These are phyloP conservation scores for Psylliodes chrysocephalus DNA, from an alignment of 2,888 invertebrate genomes.

Conservation along the genomic window DNA sequence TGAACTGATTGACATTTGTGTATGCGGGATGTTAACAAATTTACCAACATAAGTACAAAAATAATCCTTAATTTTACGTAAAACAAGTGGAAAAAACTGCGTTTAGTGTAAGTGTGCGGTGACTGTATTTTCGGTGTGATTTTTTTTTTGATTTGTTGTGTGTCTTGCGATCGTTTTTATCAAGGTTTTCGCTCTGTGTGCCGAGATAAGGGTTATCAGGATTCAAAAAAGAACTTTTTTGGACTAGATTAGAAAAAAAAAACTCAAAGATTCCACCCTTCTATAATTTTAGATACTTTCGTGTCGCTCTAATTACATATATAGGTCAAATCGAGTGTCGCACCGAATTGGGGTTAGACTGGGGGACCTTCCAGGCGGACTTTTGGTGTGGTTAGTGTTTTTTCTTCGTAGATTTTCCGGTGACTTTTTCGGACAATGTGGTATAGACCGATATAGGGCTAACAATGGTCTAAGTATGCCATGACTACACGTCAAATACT, in stretches of 20 bases:
- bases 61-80: slow-evolving; percentile 36
- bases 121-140: not conserved
- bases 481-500: slow-evolving; percentile 63
- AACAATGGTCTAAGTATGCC: slow-evolving; percentile 62
- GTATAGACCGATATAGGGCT: slow-evolving; percentile 52
- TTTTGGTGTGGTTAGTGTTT: slow-evolving; percentile 9
- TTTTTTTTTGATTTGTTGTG: slow-evolving; percentile 7
- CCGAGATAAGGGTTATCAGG: not conserved
- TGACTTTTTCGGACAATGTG: slow-evolving; percentile 44
- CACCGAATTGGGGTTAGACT: not conserved
- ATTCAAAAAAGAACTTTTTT: not conserved
- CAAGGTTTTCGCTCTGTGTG: slow-evolving; percentile 5
- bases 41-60: slow-evolving; percentile 51
- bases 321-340: slow-evolving; percentile 21
- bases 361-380: not conserved
- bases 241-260: not conserved
- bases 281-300: not conserved
- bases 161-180: not conserved
- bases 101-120: slow-evolving; percentile 23
- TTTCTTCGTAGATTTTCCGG: slow-evolving; percentile 21
- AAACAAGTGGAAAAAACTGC: slow-evolving; percentile 2
- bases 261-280: not conserved
- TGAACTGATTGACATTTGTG: slow-evolving; percentile 64
- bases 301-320: slow-evolving; percentile 3
- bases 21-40: slow-evolving; percentile 59